Base-by-base conservation (phyloP, 23 tunicate species). In the Phallusia fumigata region DNA sequence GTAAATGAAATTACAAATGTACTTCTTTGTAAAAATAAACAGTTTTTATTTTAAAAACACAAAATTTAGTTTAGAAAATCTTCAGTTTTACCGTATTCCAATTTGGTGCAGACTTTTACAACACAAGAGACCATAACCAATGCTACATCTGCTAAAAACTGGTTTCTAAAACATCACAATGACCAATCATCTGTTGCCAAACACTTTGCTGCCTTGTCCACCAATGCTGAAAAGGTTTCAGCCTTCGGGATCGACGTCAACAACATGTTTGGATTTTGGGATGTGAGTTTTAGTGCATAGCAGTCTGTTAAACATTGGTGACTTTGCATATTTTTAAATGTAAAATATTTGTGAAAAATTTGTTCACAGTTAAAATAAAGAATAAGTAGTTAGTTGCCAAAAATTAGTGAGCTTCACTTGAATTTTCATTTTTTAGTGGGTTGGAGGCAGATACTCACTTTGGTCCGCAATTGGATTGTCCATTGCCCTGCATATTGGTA, bases 221-320 rank as follows among this genome's bases (percentile, higher is more conserved):
- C 99, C 22, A 96, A 96, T 47, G 89, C 86, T 19, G 88, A 81
- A 36, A 96, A 96, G 88, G 99, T 96, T 58, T 73, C 97, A 24
- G 97, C 82, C 19, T 96, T 96, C 83, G 99, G 99, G 51, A 96
- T 96, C 44, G 97, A 96, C 73, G 83, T 93, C 0, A 78, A 91
- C 31, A 96, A 96, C 84, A 96, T 96, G 99, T 96, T 96, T 81
- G 99, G 90, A 73, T 96, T 96, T 64, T 96, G 99, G 99, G 99
- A 96, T 52, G 98, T 93, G 36, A 85, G 98, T 92, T 36, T 22
- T 58, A n/a, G 5, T 40, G 47, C 47, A 3, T 40, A 3, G 47
- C 69, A 58, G 24, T 18, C 19, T 52, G 65, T 52, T 52, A 73
- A 73, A 24, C 21, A 73, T 19, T 73, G 76, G 30, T 73, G 24